Evolutionary conservation across 2,888 invertebrate species (phyloP), one percentile per base, ranked within the genome.

Genomic region (Nomada flava): DNA sequence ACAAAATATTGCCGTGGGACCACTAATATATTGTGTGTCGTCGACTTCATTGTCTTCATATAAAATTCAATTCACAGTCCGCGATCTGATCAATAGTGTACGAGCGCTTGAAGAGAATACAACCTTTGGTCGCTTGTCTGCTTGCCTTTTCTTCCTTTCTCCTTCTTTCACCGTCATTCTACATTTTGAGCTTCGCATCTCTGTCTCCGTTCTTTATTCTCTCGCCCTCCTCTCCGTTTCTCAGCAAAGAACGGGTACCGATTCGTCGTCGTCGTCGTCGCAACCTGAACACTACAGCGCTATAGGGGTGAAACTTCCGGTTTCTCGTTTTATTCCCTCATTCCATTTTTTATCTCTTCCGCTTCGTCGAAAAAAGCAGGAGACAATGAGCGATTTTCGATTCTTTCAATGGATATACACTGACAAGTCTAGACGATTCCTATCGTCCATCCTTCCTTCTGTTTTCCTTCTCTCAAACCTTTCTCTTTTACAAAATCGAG

Each of bases 1-100:
- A 91, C 91, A 93, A 93, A 93, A 93, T 93, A 93, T 92, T 92
- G 89, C 91, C 92, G 92, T 91, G 92, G 90, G 88, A 92, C 90
- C 59, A 75, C 82, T 82, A 82, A 82, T 82, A 82, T 82, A 82
- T 82, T 62, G 55, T 90, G 89, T 91, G 81, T 88, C 85, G 86
- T 86, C 84, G 85, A 83, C 84, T 81, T 86, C 81, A 84, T 86
- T 87, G 82, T 86, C 83, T 88, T 84, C 76, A 89, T 91, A 92
- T 91, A 92, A 92, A 92, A 92, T 91, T 92, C 91, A 89, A 89
- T 91, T 92, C 91, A 90, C 91, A 90, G 89, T 92, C 85, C 89
- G 87, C 89, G 90, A 89, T 91, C 89, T 90, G 90, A 90, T 90
- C 88, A 87, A 89, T 86, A 85, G 86, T 87, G 86, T 81, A 85